A percentile compares a stretch with the other conserved stretches of the same genome.
Conservation (phyloP, 2,888 invertebrate species). For the Scrobipalpa atriplicella region DNA sequence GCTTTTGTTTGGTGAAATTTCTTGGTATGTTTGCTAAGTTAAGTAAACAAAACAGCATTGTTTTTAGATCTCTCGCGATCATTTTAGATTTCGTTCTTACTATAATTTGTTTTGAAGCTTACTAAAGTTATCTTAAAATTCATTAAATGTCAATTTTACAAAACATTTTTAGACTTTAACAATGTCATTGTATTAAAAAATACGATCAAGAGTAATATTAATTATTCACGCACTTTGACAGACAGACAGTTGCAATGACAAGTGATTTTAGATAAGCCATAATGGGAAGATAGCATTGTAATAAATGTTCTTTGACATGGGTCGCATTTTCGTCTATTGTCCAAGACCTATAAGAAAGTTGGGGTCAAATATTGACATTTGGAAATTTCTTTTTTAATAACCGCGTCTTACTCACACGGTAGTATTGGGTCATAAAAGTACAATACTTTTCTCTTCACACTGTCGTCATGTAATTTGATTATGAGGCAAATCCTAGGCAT, state of each 20-base stretch:
- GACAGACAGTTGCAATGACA: slow-evolving; percentile 1
- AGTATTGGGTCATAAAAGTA: neutral
- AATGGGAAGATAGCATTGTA: neutral
- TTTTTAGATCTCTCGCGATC: neutral
- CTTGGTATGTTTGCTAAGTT: neutral
- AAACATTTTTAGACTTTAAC: neutral
- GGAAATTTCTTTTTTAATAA: neutral
- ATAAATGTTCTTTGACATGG: neutral
- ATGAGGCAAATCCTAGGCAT: too few relatives aligned
- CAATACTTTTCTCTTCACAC: too few relatives aligned
- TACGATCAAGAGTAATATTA: neutral
- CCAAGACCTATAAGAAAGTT: neutral
- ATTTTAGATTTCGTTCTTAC: neutral
- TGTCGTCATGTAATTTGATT: too few relatives aligned
- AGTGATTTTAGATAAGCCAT: neutral
- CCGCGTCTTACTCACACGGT: neutral
- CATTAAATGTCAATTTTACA: too few relatives aligned
- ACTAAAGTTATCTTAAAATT: too few relatives aligned
- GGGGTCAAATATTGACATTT: slow-evolving; percentile 1
- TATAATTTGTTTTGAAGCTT: too few relatives aligned
- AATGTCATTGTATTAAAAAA: neutral
- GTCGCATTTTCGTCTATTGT: neutral
- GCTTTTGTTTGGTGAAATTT: slow-evolving; percentile 20
- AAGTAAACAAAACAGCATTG: neutral
- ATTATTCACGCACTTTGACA: slow-evolving; percentile 1